These are phyloP conservation scores for Psilopsiagon aymara DNA, from an alignment of 2,113 vertebrate genomes.

Conservation along the genomic window DNA sequence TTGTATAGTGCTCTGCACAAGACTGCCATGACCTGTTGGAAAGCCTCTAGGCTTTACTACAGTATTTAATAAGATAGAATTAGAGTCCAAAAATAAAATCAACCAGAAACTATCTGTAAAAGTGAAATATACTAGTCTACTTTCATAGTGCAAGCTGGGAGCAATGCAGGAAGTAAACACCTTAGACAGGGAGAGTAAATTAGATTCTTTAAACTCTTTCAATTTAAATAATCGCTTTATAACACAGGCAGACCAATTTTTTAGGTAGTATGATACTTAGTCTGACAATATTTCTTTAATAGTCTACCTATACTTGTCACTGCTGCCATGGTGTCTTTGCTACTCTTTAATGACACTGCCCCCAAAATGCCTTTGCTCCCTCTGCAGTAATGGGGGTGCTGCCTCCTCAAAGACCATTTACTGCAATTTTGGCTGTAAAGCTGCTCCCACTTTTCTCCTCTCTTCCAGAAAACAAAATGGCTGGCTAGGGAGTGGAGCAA, in stretches of 20 bases:
- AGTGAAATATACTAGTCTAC: background rate
- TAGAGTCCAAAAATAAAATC: slow-evolving; percentile 38
- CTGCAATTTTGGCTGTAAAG: background rate
- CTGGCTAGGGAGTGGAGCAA: background rate
- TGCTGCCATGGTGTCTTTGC: background rate
- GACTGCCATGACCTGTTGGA: background rate
- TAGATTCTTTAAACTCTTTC: slow-evolving; percentile 15
- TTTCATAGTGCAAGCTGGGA: slow-evolving; percentile 25
- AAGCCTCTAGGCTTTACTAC: background rate
- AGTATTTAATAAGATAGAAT: slow-evolving; percentile 25
- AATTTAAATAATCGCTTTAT: slow-evolving; percentile 22
- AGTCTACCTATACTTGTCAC: background rate
- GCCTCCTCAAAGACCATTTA: background rate
- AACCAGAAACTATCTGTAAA: background rate
- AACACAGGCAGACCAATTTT: background rate
- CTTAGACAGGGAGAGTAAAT: slow-evolving; percentile 23
- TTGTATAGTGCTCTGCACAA: background rate
- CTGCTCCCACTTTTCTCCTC: background rate
- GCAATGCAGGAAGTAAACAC: slow-evolving; percentile 23
- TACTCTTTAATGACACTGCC: background rate
- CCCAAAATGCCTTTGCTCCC: background rate
- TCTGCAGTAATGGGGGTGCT: background rate
- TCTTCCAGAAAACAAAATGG: background rate
- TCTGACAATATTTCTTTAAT: background rate
- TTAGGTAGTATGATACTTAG: background rate